Evolutionary conservation across 2,888 invertebrate genomes (phyloP).

Genomic region (Glaucopsyche alexis): DNA sequence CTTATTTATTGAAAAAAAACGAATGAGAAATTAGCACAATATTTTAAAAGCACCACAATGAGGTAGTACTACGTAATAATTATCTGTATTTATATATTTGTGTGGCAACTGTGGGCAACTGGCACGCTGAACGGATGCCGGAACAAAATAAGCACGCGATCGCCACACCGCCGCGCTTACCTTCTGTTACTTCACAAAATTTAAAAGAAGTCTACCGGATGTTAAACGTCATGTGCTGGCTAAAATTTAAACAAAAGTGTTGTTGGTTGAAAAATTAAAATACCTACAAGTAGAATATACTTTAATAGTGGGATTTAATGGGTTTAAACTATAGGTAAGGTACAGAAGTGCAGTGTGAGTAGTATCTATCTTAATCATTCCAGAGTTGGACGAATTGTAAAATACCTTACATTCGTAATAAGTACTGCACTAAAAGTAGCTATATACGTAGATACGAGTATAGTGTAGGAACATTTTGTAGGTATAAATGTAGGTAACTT

Average conservation of each 20-base stretch:
- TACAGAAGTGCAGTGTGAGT: no score
- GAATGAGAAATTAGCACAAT: neutral
- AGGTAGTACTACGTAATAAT: constrained; percentile 5
- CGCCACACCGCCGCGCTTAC: constrained; percentile 55
- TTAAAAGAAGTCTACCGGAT: constrained; percentile 26
- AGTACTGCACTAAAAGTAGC: no score
- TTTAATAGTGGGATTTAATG: no score
- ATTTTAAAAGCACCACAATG: neutral
- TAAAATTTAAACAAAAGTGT: constrained; percentile 12
- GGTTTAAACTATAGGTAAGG: no score
- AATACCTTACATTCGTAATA: no score
- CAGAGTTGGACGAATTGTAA: no score
- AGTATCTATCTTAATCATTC: no score
- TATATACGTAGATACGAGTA: no score
- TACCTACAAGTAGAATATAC: no score
- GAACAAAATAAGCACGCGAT: constrained; percentile 74
- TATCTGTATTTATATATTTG: constrained; percentile 61
- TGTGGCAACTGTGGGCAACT: constrained; percentile 44
- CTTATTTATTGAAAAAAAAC: neutral
- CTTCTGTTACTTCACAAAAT: constrained; percentile 55
- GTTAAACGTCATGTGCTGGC: constrained; percentile 11
- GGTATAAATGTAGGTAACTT: no score
- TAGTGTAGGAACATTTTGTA: no score
- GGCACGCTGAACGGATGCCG: constrained; percentile 55
- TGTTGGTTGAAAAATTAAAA: neutral